phyloP scores from a whole-genome alignment of 2,888 invertebrate genomes.

The Smittia sp. region DNA sequence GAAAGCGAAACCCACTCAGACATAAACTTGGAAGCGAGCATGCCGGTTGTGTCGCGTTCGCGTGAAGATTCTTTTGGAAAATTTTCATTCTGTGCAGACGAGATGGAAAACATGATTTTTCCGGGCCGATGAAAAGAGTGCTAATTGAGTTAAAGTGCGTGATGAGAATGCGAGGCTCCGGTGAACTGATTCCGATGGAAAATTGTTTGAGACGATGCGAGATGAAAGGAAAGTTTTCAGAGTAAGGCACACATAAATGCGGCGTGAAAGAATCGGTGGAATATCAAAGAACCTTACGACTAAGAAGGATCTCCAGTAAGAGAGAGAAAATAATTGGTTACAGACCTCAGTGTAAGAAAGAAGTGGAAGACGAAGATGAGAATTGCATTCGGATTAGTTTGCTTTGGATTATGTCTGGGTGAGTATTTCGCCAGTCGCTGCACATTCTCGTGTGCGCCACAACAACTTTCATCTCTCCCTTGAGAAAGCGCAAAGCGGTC shows the following conservation, averaged over 20 bases:
- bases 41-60: not conserved
- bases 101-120: slow-evolving; percentile 3
- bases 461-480: not conserved
- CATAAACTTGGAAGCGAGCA: not conserved
- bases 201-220: not conserved
- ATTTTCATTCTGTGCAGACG: not conserved
- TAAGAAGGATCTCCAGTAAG: not conserved
- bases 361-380: not conserved
- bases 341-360: slow-evolving; percentile 15
- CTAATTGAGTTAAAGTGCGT: slow-evolving; percentile 7
- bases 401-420: slow-evolving; percentile 22
- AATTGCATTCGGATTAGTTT: slow-evolving; percentile 27
- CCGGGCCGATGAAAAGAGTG: slow-evolving; percentile 9
- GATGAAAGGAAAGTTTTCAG: no score
- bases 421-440: not conserved
- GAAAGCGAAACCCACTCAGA: not conserved
- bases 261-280: not conserved
- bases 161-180: not conserved
- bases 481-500: not conserved
- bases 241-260: not conserved
- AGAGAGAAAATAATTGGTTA: slow-evolving; percentile 10
- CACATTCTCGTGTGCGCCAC: no score
- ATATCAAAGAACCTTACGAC: slow-evolving; percentile 5
- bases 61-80: not conserved
- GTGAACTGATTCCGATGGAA: not conserved